Percentiles rank a stretch among this genome's conserved stretches.
Conservation (phyloP, 64 coral and sea anemone genomes). For the Stichodactyla helianthus region DNA sequence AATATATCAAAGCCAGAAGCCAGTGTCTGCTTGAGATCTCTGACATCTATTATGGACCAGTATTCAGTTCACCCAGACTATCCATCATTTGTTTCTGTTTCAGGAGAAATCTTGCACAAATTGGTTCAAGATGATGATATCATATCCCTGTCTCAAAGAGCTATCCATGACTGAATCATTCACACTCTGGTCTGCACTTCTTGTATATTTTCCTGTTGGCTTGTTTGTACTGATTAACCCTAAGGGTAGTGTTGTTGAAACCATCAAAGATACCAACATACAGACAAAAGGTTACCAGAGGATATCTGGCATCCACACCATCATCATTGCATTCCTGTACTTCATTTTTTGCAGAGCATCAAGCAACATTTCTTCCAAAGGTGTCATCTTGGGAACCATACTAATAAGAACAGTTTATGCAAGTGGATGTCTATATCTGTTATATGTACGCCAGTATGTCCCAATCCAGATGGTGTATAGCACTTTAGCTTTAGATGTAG, state of each 20-base stretch:
- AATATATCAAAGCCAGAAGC: no score
- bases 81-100: not conserved
- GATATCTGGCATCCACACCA: not conserved
- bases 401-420: slow-evolving; percentile 2
- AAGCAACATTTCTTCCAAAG: not conserved
- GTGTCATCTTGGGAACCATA: not conserved
- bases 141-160: not conserved
- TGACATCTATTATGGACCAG: no score
- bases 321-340: not conserved
- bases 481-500: not conserved
- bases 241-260: not conserved
- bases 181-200: not conserved
- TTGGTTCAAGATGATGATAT: slow-evolving; percentile 18
- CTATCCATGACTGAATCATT: slow-evolving; percentile 1
- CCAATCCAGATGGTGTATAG: not conserved
- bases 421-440: not conserved
- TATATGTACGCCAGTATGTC: slow-evolving; percentile 10
- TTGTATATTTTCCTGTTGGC: not conserved
- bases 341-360: slow-evolving; percentile 8
- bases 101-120: not conserved
- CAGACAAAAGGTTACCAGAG: not conserved
- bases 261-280: not conserved
- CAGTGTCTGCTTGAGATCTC: no score
- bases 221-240: not conserved
- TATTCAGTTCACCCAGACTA: no score